Conservation (phyloP, 2,113 vertebrate genomes). For the Myotis davidii region DNA sequence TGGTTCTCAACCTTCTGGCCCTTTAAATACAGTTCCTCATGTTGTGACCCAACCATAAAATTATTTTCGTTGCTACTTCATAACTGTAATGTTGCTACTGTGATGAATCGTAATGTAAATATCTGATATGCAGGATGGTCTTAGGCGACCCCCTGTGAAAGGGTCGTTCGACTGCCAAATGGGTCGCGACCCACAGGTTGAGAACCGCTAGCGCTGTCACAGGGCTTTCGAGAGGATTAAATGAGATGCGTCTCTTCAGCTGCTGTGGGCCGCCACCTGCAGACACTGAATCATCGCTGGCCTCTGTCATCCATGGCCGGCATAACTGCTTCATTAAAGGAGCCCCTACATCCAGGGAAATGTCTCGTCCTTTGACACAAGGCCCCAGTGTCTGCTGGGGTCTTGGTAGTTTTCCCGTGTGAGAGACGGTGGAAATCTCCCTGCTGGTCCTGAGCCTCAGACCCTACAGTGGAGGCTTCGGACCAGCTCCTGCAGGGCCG, state of each 20-base stretch:
- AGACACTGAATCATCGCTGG: neutral
- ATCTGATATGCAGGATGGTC: too few species aligned
- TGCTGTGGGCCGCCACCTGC: neutral
- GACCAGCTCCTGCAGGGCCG: neutral
- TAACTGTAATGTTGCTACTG: too few species aligned
- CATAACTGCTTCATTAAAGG: neutral
- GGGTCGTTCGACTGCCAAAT: too few species aligned
- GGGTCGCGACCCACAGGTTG: too few species aligned
- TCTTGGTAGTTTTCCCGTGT: neutral
- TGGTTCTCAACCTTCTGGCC: too few species aligned
- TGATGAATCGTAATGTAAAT: too few species aligned
- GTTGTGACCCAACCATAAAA: too few species aligned
- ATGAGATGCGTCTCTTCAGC: neutral
- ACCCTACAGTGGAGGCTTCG: neutral
- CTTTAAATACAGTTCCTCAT: too few species aligned
- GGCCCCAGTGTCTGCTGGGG: neutral
- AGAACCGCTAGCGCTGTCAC: neutral
- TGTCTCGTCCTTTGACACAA: neutral
- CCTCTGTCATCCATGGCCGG: neutral
- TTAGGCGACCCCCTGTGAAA: too few species aligned
- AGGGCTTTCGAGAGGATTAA: neutral
- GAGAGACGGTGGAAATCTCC: neutral
- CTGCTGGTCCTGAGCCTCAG: neutral
- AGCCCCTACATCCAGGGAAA: neutral
- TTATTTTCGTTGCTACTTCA: too few species aligned